These are phyloP conservation scores for Nesoenas mayeri DNA, from an alignment of 2,113 vertebrate genomes.

Conservation along the genomic window DNA sequence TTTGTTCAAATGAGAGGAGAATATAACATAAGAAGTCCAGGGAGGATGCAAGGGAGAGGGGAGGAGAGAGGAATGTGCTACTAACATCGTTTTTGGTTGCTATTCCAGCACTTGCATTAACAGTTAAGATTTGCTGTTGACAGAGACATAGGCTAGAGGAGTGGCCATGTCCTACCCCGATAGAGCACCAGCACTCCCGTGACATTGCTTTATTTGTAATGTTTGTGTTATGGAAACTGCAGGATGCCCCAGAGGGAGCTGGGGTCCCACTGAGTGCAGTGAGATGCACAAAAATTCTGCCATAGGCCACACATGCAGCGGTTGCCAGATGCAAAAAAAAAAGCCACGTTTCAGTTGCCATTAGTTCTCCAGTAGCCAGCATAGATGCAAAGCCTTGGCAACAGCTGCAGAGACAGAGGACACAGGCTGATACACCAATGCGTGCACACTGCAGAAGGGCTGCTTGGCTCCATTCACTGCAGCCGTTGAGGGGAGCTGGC, in stretches of 20 bases:
- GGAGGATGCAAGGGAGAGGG: not conserved
- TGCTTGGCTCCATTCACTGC: not conserved
- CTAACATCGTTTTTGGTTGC: not conserved
- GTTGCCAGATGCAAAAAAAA: not conserved
- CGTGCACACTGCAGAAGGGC: not conserved
- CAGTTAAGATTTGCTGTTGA: not conserved
- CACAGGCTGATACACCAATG: not conserved
- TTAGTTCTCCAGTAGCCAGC: not conserved
- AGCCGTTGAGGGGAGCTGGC: not conserved
- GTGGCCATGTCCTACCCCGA: fast-evolving
- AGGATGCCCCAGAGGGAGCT: fast-evolving
- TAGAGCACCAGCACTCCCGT: not conserved
- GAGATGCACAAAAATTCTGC: not conserved
- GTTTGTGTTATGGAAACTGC: not conserved
- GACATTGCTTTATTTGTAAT: not conserved
- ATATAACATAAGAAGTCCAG: not conserved
- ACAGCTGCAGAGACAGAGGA: not conserved
- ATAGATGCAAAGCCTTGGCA: not conserved
- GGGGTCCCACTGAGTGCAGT: fast-evolving
- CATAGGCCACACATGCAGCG: no score
- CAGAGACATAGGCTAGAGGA: not conserved
- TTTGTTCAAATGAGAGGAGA: not conserved
- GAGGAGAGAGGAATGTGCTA: not conserved
- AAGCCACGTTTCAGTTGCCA: not conserved
- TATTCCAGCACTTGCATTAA: not conserved